Conservation (phyloP, 2,113 vertebrate genomes). For the Alligator mississippiensis region DNA sequence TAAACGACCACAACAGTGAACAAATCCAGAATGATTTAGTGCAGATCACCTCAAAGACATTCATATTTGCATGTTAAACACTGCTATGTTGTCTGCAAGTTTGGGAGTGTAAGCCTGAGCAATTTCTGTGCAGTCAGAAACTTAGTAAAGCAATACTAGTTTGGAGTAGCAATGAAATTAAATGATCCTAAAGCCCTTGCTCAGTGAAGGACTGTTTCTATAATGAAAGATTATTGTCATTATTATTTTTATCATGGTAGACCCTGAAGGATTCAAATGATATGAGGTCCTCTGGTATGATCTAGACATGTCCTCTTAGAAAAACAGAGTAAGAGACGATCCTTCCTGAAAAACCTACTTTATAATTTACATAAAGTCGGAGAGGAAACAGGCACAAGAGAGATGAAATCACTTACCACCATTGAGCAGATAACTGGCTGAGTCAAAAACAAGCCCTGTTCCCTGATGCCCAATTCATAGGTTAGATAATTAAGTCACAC, state of each 20-base stretch:
- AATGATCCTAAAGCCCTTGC: background rate
- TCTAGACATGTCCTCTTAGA: background rate
- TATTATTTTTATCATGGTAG: background rate
- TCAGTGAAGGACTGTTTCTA: conserved; percentile 12
- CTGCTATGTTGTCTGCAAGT: conserved; percentile 45
- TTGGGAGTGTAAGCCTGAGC: conserved; percentile 26
- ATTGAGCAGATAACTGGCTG: background rate
- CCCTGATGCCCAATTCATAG: background rate
- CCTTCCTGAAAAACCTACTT: background rate
- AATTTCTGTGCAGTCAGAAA: conserved; percentile 56
- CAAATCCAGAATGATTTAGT: conserved; percentile 56
- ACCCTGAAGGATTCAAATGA: background rate
- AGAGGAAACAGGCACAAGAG: background rate
- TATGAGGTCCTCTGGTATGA: background rate
- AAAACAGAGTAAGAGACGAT: background rate
- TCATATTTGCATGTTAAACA: conserved; percentile 55
- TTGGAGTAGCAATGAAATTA: conserved; percentile 35
- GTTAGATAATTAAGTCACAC: background rate
- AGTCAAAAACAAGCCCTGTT: background rate
- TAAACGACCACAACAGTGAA: conserved; percentile 45
- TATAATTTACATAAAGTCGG: background rate
- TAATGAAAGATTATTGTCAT: background rate
- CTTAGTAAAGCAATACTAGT: conserved; percentile 30
- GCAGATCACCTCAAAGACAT: conserved; percentile 47
- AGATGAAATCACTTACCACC: background rate